These are phyloP conservation scores for Aradus depressus DNA, from an alignment of 2,888 invertebrate species.

Conservation along the genomic window DNA sequence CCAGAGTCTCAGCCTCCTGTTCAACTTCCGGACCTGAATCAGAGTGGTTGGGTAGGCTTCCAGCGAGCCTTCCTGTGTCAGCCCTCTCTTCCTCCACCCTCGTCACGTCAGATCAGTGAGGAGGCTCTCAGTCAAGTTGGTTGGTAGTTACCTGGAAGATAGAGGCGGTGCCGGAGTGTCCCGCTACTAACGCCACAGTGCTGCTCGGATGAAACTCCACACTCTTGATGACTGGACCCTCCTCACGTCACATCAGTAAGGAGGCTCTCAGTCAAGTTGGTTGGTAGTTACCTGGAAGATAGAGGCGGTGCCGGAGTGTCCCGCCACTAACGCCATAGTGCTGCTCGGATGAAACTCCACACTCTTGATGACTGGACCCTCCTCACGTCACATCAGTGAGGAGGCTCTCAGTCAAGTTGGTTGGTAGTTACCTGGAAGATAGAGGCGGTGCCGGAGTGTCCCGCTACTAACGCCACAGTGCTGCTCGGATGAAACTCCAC, in stretches of 20 bases:
- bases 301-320: conserved; percentile 57
- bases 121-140: too few relatives aligned
- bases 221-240: conserved; percentile 55
- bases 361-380: conserved; percentile 55
- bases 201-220: conserved; percentile 80
- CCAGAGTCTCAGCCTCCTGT: too few relatives aligned
- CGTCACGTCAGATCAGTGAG: too few relatives aligned
- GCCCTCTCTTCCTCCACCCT: too few relatives aligned
- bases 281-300: conserved; percentile 67
- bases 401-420: too few relatives aligned
- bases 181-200: conserved; percentile 71
- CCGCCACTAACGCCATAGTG: conserved; percentile 71
- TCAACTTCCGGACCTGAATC: too few relatives aligned
- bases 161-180: conserved; percentile 57
- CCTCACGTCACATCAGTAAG: too few relatives aligned
- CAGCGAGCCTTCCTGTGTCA: too few relatives aligned
- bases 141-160: conserved; percentile 67
- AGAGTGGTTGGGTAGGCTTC: too few relatives aligned
- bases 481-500: conserved; percentile 80
- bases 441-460: conserved; percentile 57
- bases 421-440: conserved; percentile 67
- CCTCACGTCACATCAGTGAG: too few relatives aligned
- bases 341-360: conserved; percentile 80
- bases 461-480: conserved; percentile 71
- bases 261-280: too few relatives aligned